Evolutionary conservation across 92 coral and sea anemone species (phyloP), one percentile per base, ranked within the genome.

Genomic region (Zoanthus sansibaricus): DNA sequence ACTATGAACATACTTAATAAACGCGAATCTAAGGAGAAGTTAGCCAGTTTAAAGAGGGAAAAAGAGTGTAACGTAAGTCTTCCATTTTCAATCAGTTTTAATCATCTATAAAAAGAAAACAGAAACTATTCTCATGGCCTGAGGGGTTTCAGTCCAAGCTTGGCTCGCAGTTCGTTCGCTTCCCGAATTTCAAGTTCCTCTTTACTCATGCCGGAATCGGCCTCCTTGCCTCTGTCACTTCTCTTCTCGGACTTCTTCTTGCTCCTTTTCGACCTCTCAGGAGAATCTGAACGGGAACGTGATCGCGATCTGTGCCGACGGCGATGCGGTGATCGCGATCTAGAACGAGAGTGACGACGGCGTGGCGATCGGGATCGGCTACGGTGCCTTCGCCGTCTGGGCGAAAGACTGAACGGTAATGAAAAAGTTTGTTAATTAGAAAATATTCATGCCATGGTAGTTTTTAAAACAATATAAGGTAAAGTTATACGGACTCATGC

Each of bases 141-240:
- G 46, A 97, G 91, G 8, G 99, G 98, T 76, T 97, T 97, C 47
- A 97, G 92, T 31, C 99, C 99, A 32, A 97, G 91, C 76, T 89
- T 93, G 18, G 99, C 99, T 87, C 99, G 91, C 62, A 97, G 78
- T 80, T 91, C 98, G 76, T 97, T 95, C 14, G 99, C 99, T 93
- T 97, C 98, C 67, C 92, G 92, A 46, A 97, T 93, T 71, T 95
- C 99, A 12, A 93, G 74, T 51, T 92, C 92, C 76, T 93, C 95
- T 42, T 96, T 91, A 49, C 90, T 95, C 90, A 89, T 32, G 46
- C 89, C 94, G 4, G 88, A 61, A 32, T 62, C 66, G 37, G 88
- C 87, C 54, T 86, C 94, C 46, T 78, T 91, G 3, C 71, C 93
- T 37, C 87, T 93, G 47, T 92, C 91, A 61, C 86, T 92, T 47